Evolutionary conservation across 2,113 vertebrate species (phyloP), one percentile per base, ranked within the genome.

Genomic region (Xiphophorus couchianus): DNA sequence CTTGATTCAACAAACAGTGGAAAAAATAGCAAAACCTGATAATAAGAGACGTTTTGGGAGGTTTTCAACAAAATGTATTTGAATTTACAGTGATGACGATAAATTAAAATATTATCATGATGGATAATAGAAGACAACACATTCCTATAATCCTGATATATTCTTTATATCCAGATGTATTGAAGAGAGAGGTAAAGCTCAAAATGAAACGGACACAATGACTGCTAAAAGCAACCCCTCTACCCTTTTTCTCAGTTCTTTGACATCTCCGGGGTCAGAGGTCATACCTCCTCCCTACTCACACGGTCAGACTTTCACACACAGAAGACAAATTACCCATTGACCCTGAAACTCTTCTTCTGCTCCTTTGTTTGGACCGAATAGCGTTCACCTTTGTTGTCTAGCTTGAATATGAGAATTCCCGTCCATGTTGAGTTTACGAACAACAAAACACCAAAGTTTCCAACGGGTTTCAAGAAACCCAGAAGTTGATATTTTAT

Each of bases 321-420:
- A 83, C 44, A 2, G 72, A 87, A 88, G 90, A 93, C 93, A 89
- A 94, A 94, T 94, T 90, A 93, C 91, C 86, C 93, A 88, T 80
- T 86, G 88, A 87, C 86, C 89, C 88, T 22, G 82, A 93, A 93
- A 94, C 90, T 93, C 89, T 92, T 79, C 76, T 85, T 77, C 71
- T 86, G 70, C 22, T 80, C 76, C 75, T 89, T 93, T 93, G 87
- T 90, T 80, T 74, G 8, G 78, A 80, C 74, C 74, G 51, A 80
- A 86, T 83, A 78, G 81, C 69, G 35, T 72, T 86, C 90, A 84
- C 84, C 85, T 84, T 88, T 90, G 85, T 90, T 89, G 85, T 89
- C 86, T 68, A 71, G 74, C 76, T 77, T 72, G 54, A 83, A 77
- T 88, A 77, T 83, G 66, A 78, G 74, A 64, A 61, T 84, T 77